Evolutionary conservation across 2,797 vertebrate genomes (phyloP).

Genomic region (Decapterus maruadsi): DNA sequence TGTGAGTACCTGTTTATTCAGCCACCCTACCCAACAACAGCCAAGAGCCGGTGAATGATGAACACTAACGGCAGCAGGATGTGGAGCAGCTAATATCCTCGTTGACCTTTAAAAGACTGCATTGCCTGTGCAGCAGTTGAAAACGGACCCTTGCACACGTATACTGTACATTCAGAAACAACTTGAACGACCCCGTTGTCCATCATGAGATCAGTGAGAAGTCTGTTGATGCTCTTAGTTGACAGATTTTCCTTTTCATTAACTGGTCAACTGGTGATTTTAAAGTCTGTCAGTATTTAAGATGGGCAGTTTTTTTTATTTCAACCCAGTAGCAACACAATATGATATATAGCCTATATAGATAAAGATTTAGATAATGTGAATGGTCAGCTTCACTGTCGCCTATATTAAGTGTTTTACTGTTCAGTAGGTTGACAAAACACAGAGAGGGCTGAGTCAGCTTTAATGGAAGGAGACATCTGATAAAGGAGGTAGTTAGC

Average conservation of each 20-base stretch:
- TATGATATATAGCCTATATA: neutral
- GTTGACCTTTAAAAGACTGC: conserved; percentile 64
- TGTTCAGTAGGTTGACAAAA: neutral
- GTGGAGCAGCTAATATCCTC: conserved; percentile 34
- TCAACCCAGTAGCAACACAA: neutral
- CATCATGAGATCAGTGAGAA: neutral
- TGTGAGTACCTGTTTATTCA: conserved; percentile 90
- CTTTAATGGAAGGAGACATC: neutral
- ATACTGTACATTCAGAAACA: conserved; percentile 16
- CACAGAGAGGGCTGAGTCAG: neutral
- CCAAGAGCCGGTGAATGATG: conserved; percentile 23
- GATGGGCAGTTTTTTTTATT: neutral
- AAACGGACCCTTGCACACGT: conserved; percentile 11
- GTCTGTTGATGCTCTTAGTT: neutral
- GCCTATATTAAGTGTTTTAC: neutral
- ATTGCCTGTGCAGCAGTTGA: conserved; percentile 29
- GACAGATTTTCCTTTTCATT: neutral
- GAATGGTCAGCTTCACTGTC: neutral
- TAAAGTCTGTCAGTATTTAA: neutral
- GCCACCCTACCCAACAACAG: conserved; percentile 16
- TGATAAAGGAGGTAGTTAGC: neutral
- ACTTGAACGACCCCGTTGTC: neutral
- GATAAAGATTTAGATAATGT: neutral
- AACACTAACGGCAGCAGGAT: conserved; percentile 32
- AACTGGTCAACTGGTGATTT: neutral